phyloP scores from a whole-genome alignment of 2,888 invertebrate genomes.

The Boloria selene region DNA sequence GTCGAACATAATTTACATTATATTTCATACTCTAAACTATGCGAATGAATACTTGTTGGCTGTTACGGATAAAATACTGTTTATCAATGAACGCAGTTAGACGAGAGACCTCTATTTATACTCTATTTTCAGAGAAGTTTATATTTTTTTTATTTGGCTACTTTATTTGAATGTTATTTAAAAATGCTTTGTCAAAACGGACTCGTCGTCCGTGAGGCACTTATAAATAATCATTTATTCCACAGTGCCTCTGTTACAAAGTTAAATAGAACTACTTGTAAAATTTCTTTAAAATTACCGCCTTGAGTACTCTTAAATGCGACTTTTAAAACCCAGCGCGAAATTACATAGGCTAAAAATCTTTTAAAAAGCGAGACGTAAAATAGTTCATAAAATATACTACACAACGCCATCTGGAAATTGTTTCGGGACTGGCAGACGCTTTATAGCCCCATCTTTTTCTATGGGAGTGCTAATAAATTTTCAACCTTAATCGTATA shows the following conservation, averaged over 20 bases:
- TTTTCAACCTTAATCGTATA: conserved; percentile 31
- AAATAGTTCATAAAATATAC: conserved; percentile 34
- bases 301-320: neutral
- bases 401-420: conserved; percentile 37
- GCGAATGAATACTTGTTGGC: no score
- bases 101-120: no score
- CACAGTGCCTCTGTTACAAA: neutral
- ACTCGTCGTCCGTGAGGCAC: neutral
- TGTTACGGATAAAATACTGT: no score
- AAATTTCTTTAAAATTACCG: neutral
- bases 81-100: no score
- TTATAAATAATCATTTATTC: neutral
- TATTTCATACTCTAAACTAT: no score
- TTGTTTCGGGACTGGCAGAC: conserved; percentile 40
- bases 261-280: neutral
- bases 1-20: no score
- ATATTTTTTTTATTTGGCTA: no score
- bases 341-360: neutral
- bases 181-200: no score
- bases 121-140: no score
- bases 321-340: neutral
- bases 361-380: conserved; percentile 17
- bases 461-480: conserved; percentile 21
- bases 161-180: no score
- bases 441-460: conserved; percentile 35